Evolutionary conservation across 2,888 invertebrate species (phyloP).

Genomic region (Petrolisthes cinctipes): DNA sequence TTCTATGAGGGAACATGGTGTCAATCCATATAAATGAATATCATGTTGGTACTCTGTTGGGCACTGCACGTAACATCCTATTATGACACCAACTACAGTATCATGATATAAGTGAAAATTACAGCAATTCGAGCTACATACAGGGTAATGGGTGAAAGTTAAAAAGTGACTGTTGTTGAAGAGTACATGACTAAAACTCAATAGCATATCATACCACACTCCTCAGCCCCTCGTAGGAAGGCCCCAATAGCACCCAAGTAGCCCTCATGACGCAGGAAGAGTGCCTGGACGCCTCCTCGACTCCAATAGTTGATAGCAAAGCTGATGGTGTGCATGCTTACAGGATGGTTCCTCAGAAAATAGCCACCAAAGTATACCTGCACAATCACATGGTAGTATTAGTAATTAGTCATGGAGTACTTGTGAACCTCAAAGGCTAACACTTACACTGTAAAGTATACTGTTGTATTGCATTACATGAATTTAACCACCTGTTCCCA

Average conservation of each 20-base stretch:
- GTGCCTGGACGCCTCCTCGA: slow-evolving; percentile 76
- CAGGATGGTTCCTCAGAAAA: slow-evolving; percentile 78
- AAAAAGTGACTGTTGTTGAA: slow-evolving; percentile 10
- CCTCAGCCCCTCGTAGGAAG: slow-evolving; percentile 77
- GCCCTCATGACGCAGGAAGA: slow-evolving; percentile 80
- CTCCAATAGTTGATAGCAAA: slow-evolving; percentile 80
- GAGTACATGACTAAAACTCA: neutral
- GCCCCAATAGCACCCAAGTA: slow-evolving; percentile 80
- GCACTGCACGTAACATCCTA: too few species aligned
- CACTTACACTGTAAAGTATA: too few species aligned
- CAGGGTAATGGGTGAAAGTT: neutral
- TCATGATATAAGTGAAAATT: neutral
- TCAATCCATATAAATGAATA: too few species aligned
- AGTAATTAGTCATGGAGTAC: too few species aligned
- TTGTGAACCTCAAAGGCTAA: too few species aligned
- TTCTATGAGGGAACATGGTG: too few species aligned
- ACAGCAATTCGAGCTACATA: neutral
- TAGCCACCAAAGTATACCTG: slow-evolving; percentile 77
- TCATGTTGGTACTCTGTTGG: too few species aligned
- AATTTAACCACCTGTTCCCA: too few species aligned
- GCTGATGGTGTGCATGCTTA: slow-evolving; percentile 79
- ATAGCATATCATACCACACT: slow-evolving; percentile 68
- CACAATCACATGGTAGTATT: too few species aligned
- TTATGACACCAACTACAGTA: neutral
- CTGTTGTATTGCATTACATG: too few species aligned